Conservation (phyloP, 2,113 vertebrate species). For the Odontophorus gujanensis region DNA sequence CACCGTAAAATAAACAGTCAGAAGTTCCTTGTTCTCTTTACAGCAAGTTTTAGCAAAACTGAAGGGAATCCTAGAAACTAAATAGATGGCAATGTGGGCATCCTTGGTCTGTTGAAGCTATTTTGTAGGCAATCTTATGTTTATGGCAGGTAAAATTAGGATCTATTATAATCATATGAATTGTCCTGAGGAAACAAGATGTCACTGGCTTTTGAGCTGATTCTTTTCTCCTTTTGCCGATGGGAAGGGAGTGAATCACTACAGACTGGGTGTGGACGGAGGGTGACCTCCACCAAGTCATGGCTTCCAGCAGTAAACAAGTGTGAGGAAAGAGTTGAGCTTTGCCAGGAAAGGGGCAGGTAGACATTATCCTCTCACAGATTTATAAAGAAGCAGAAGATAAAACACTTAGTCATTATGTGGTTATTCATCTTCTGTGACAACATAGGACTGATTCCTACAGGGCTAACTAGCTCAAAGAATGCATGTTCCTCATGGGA, state of each 20-base stretch:
- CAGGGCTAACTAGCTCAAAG: background rate
- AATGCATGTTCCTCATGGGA: background rate
- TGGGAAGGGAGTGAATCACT: conserved; percentile 22
- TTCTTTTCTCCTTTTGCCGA: background rate
- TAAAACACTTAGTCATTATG: background rate
- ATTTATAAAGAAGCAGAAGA: background rate
- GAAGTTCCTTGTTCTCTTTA: background rate
- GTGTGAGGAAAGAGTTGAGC: background rate
- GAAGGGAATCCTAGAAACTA: background rate
- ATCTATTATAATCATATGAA: background rate
- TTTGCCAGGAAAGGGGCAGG: background rate
- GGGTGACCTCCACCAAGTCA: background rate
- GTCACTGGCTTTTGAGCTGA: background rate
- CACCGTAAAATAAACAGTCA: background rate
- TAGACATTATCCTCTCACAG: background rate
- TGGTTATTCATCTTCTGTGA: background rate
- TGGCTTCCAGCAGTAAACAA: conserved; percentile 10
- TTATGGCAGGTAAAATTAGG: background rate
- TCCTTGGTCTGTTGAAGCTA: background rate
- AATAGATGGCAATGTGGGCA: background rate
- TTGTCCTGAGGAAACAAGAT: background rate
- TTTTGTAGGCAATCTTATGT: background rate
- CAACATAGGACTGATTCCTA: background rate
- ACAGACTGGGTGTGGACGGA: background rate
- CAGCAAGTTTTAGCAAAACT: background rate